Evolutionary conservation across 2,797 vertebrate species (phyloP).

Genomic region (Phrynocephalus vlangalii): DNA sequence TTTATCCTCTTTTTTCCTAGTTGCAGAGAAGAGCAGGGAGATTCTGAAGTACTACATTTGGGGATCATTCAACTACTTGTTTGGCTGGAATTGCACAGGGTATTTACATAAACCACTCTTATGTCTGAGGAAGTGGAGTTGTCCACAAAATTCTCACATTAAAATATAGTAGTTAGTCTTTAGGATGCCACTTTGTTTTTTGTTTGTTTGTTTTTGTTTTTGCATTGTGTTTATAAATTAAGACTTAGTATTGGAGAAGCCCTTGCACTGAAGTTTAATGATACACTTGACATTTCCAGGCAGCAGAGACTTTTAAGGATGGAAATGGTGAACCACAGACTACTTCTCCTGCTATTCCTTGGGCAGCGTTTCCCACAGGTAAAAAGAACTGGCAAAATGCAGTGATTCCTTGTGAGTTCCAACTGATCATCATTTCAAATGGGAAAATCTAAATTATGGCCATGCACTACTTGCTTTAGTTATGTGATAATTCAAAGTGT

Average conservation of each 20-base stretch:
- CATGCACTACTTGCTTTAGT: background rate
- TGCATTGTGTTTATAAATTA: background rate
- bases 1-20: background rate
- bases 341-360: constrained; percentile 81
- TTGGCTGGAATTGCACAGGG: no score
- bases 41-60: background rate
- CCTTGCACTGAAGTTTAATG: background rate
- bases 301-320: constrained; percentile 79
- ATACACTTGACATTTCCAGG: constrained; percentile 64
- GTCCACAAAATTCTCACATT: background rate
- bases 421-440: background rate
- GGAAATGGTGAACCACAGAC: constrained; percentile 76
- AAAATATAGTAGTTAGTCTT: background rate
- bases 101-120: no score
- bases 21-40: background rate
- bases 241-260: background rate
- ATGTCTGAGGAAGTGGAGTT: background rate
- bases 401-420: background rate
- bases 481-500: background rate
- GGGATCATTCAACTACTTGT: background rate
- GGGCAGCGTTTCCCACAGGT: constrained; percentile 85
- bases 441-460: background rate
- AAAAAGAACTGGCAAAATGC: constrained; percentile 25
- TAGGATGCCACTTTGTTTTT: no score
- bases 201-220: no score